These are phyloP conservation scores for Cotesia vestalis DNA, from an alignment of 1,140 invertebrate genomes.

Conservation along the genomic window DNA sequence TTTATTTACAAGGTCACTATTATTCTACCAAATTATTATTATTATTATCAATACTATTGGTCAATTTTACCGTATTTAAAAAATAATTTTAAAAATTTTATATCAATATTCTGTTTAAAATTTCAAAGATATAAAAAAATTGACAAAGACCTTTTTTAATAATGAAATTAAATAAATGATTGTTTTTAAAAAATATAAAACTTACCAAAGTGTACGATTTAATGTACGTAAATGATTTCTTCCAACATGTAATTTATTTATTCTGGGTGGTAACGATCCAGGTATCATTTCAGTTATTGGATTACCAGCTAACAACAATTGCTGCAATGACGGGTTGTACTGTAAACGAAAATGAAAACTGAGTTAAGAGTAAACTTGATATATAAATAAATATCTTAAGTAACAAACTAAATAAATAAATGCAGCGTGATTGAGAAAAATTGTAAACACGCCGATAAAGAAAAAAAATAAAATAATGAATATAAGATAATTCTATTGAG, in stretches of 20 bases:
- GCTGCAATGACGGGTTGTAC: slow-evolving; percentile 74
- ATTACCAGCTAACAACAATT: slow-evolving; percentile 76
- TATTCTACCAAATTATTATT: neutral
- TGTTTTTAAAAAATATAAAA: neutral
- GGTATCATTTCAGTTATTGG: slow-evolving; percentile 74
- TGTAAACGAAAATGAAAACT: slow-evolving; percentile 52
- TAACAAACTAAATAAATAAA: slow-evolving; percentile 14
- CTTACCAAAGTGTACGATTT: slow-evolving; percentile 76
- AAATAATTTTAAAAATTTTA: too few relatives aligned
- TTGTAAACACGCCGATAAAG: neutral
- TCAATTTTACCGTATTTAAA: too few relatives aligned
- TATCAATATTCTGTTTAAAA: too few relatives aligned
- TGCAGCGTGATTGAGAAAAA: slow-evolving; percentile 4
- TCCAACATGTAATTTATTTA: slow-evolving; percentile 76
- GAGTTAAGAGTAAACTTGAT: too few relatives aligned
- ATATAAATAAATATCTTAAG: slow-evolving; percentile 24
- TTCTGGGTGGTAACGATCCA: slow-evolving; percentile 71
- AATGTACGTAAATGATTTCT: slow-evolving; percentile 75
- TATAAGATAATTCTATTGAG: neutral
- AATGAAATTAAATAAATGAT: too few relatives aligned
- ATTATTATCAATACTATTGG: too few relatives aligned
- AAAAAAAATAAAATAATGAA: neutral
- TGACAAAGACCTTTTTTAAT: too few relatives aligned
- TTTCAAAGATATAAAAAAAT: too few relatives aligned
- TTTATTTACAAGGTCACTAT: slow-evolving; percentile 2